phyloP scores from a whole-genome alignment of 2,113 vertebrate genomes.

The Pteruthius melanotis region DNA sequence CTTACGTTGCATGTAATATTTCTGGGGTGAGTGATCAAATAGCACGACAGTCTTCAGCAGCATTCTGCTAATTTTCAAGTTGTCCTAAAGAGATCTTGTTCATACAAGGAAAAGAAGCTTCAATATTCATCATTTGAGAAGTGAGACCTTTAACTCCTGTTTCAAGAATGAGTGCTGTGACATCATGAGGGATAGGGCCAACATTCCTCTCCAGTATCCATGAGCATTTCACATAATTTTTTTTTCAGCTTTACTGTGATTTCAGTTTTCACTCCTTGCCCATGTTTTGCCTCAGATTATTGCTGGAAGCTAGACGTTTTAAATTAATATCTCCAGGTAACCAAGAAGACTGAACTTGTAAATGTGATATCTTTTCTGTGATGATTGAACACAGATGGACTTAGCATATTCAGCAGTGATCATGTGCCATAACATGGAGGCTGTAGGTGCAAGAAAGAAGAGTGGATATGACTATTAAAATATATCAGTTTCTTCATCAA shows the following conservation, averaged over 20 bases:
- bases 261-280: neutral
- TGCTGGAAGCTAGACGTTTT: neutral
- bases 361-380: neutral
- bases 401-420: neutral
- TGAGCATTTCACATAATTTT: neutral
- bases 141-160: neutral
- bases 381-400: neutral
- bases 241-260: neutral
- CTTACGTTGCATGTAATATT: neutral
- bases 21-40: neutral
- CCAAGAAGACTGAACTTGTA: neutral
- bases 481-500: neutral
- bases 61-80: neutral
- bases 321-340: neutral
- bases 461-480: neutral
- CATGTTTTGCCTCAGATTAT: neutral
- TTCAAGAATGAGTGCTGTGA: neutral
- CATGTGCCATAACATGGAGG: neutral
- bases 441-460: neutral
- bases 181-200: accelerated
- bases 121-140: neutral
- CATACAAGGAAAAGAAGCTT: neutral
- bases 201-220: neutral
- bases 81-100: neutral
- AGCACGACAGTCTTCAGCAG: neutral